Conservation (phyloP, 1,140 invertebrate genomes). For the Eumaeus atala region DNA sequence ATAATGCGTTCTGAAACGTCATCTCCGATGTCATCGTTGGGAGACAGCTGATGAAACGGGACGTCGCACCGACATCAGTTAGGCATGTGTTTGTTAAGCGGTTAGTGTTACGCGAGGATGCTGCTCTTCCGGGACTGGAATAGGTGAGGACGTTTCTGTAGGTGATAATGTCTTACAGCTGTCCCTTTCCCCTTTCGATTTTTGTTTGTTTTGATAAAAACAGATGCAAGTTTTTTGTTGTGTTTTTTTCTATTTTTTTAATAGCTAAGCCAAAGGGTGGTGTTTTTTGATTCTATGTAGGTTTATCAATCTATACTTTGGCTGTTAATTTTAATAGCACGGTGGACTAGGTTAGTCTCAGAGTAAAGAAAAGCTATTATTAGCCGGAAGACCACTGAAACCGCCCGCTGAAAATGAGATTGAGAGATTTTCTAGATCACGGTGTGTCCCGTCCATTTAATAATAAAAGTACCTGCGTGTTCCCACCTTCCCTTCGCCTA, state of each 20-base stretch:
- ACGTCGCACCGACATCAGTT: conserved; percentile 63
- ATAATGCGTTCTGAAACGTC: conserved; percentile 29
- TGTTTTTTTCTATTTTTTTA: conserved; percentile 3
- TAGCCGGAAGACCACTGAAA: no score
- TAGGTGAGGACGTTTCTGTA: conserved; percentile 32
- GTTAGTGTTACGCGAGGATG: conserved; percentile 44
- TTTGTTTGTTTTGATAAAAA: not conserved
- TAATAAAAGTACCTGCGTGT: no score
- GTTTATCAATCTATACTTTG: no score
- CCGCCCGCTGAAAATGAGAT: no score
- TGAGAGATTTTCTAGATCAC: no score
- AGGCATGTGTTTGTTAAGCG: conserved; percentile 41
- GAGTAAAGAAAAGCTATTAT: no score
- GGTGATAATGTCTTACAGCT: conserved; percentile 41
- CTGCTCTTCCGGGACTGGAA: conserved; percentile 48
- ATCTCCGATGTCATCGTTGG: conserved; percentile 53
- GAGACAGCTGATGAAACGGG: conserved; percentile 59
- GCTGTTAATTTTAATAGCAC: no score
- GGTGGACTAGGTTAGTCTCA: no score
- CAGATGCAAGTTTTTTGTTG: conserved; percentile 11
- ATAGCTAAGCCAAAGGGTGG: no score
- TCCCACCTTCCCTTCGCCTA: no score
- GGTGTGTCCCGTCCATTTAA: no score
- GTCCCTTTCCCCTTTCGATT: conserved; percentile 15
- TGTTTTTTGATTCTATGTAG: no score